These are phyloP conservation scores for Eupithecia pulchellata DNA, from an alignment of 2,888 invertebrate species.

Conservation along the genomic window DNA sequence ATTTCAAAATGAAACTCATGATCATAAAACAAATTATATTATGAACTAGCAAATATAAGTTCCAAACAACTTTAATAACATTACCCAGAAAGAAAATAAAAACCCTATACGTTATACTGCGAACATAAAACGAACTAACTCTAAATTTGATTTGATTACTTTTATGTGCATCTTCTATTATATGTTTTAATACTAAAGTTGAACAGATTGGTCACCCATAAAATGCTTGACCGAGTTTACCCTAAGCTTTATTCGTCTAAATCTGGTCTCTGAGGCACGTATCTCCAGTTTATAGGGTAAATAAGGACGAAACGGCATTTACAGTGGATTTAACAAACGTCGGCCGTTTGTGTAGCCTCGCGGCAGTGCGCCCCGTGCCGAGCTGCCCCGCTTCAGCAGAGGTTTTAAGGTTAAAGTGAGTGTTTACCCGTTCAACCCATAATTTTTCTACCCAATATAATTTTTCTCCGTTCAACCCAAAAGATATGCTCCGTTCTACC, in stretches of 20 bases:
- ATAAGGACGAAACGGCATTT: slow-evolving; percentile 50
- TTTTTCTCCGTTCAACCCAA: too few relatives aligned
- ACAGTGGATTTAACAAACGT: slow-evolving; percentile 46
- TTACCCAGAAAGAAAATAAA: neutral
- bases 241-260: slow-evolving; percentile 47
- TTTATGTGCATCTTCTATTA: slow-evolving; percentile 11
- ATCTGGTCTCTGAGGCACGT: slow-evolving; percentile 53
- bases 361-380: slow-evolving; percentile 49
- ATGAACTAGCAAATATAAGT: neutral
- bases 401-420: too few relatives aligned
- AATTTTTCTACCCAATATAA: too few relatives aligned
- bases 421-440: too few relatives aligned
- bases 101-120: neutral
- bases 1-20: neutral
- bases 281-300: slow-evolving; percentile 54
- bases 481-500: too few relatives aligned
- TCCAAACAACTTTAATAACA: neutral
- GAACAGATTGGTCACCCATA: slow-evolving; percentile 35
- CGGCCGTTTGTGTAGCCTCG: slow-evolving; percentile 29
- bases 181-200: slow-evolving; percentile 27
- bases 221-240: slow-evolving; percentile 46
- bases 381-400: slow-evolving; percentile 45
- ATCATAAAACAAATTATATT: neutral
- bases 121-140: neutral
- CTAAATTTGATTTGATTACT: slow-evolving; percentile 18